Base-by-base conservation (phyloP, 2,797 vertebrate species). In the Petrocephalus sullivani region DNA sequence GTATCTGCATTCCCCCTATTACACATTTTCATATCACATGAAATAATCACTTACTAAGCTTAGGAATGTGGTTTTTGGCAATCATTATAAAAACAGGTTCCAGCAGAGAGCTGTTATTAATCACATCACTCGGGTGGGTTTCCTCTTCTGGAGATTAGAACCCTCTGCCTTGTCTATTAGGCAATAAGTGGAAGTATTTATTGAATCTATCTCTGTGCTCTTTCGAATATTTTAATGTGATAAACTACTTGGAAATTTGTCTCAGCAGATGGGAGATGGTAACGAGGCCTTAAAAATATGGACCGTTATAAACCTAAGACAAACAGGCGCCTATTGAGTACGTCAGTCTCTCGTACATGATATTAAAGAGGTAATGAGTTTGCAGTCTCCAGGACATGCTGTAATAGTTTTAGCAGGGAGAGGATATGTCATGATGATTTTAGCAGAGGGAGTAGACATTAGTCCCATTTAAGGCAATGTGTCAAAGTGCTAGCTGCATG, bases 1-100 rank as follows among this genome's bases (percentile, higher is more conserved):
- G 93, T 93, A 93, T 94, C 94, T 95, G 94, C 92, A 94, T 94
- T 93, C 93, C 93, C 92, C 87, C 91, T 93, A 90, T 93, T 91
- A 94, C 91, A 90, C 93, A 93, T 93, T 93, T 95, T 94, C 94
- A 94, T 54, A 64, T 87, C 93, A 94, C 91, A 91, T 93, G 90
- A 94, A 93, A 94, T 93, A 94, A 93, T 94, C 91, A 89, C 89
- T 92, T 91, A 89, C 91, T 90, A 86, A 90, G 49, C 89, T 51
- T 88, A 82, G 88, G 61, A 90, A 9, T 41, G 88, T 86, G 89
- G 90, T 91, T 91, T 89, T 92, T 89, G 21, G 91, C 87, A 91
- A 89, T 90, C 54, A 88, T 90, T 94, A 91, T 90, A 90, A 93
- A 94, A 94, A 91, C 90, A 91, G 93, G 93, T 94, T 94, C 94